Evolutionary conservation across 2,113 vertebrate genomes (phyloP).

Genomic region (Odobenus rosmarus): DNA sequence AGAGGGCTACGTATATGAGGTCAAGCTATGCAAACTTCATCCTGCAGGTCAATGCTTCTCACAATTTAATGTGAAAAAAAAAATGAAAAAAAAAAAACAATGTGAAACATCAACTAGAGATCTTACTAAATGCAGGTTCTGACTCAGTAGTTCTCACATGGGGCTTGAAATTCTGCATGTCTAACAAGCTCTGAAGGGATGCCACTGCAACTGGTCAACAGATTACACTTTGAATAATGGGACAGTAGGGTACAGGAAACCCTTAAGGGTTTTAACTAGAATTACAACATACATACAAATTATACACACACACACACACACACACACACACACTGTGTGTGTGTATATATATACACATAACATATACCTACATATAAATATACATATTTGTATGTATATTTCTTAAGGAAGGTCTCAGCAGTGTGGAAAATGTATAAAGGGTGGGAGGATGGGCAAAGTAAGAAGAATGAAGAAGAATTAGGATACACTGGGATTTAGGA

Average conservation of each 20-base stretch:
- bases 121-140: background rate
- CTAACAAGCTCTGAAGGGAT: background rate
- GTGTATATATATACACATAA: background rate
- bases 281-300: background rate
- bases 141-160: background rate
- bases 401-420: background rate
- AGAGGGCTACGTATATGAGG: background rate
- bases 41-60: background rate
- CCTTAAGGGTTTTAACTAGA: background rate
- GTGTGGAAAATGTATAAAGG: background rate
- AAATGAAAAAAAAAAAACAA: background rate
- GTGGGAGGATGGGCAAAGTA: background rate
- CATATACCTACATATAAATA: background rate
- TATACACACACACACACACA: background rate
- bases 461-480: background rate
- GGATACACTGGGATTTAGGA: background rate
- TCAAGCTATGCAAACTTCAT: background rate
- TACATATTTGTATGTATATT: background rate
- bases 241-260: background rate
- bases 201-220: background rate
- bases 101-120: background rate
- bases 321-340: accelerated
- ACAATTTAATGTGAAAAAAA: background rate
- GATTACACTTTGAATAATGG: background rate
- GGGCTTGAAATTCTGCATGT: background rate